Evolutionary conservation across 2,113 vertebrate genomes (phyloP), one percentile per base, ranked within the genome.

Genomic region (Excalfactoria chinensis): DNA sequence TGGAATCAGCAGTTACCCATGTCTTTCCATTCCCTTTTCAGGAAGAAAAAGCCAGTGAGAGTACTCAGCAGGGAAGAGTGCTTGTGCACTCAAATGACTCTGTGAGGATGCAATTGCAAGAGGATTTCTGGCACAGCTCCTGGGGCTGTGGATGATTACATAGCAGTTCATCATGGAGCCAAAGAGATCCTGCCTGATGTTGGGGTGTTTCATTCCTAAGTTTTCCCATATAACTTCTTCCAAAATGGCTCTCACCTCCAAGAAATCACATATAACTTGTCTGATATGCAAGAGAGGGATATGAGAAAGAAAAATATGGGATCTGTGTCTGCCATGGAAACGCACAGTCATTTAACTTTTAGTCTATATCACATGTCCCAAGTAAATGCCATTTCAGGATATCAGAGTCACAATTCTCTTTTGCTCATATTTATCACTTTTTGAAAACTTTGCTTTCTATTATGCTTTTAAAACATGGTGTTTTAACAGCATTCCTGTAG

Each of bases 381-480:
- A 46, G 69, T 20, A 90, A 86, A 80, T 88, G 63, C 28, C n/a
- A 53, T 60, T 91, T 89, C 71, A 69, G 59, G 73, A 41, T 75
- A 35, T 35, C 58, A 41, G n/a, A 34, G 63, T 51, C 11, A 74
- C 46, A 49, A 73, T 70, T 93, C 13, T 40, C 34, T 83, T 87
- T 79, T 69, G 32, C 35, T 64, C 17, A 41, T 34, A 83, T 85
- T 88, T 91, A 79, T 70, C 34, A 67, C 14, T 82, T 92, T 49
- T 70, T 59, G 66, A 82, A 87, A 93, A 72, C n/a, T 48, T 84
- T 91, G 10, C 25, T 86, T 83, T 93, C 44, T 28, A 80, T 84
- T 55, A 74, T 43, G 43, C 43, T 67, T 77, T 77, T 55, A 89
- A 95, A 93, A 53, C 14, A 28, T 15, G 14, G 0, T 26, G 6